phyloP scores from a whole-genome alignment of 2,113 vertebrate species.

The Petromus typicus region DNA sequence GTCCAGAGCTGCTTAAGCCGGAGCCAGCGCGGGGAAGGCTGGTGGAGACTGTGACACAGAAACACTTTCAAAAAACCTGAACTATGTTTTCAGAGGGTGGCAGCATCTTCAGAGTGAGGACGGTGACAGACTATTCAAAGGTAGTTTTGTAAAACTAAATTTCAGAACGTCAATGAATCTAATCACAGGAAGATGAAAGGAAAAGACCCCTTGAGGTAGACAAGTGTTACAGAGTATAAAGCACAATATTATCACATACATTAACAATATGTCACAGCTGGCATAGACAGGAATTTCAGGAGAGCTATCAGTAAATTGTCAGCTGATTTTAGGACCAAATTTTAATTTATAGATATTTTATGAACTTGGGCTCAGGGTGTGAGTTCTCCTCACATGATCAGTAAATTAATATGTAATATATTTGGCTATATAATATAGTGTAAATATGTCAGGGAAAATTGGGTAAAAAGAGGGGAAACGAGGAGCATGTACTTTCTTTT shows the following conservation, averaged over 20 bases:
- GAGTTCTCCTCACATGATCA: constrained; percentile 27
- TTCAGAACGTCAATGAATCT: constrained; percentile 29
- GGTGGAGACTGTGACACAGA: neutral
- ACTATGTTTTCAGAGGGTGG: constrained; percentile 4
- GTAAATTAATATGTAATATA: constrained; percentile 49
- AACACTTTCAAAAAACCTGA: neutral
- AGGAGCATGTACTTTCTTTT: constrained; percentile 13
- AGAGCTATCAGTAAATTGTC: constrained; percentile 35
- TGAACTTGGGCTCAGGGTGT: constrained; percentile 33
- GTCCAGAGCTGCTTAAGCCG: neutral
- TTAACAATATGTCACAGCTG: neutral
- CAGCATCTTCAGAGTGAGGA: constrained; percentile 14
- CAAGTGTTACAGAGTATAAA: constrained; percentile 17
- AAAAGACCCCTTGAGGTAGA: neutral
- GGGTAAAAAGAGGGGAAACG: neutral
- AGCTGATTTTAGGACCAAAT: neutral
- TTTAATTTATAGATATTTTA: constrained; percentile 68
- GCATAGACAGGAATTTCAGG: constrained; percentile 28
- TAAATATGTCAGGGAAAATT: neutral
- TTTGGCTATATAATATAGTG: constrained; percentile 40
- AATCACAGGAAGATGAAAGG: neutral
- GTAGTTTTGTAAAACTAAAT: neutral
- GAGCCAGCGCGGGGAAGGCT: neutral
- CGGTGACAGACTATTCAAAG: neutral
- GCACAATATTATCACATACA: neutral